Evolutionary conservation across 64 coral and sea anemone species (phyloP), one percentile per base, ranked within the genome.

Genomic region (Cladopsammia gracilis): DNA sequence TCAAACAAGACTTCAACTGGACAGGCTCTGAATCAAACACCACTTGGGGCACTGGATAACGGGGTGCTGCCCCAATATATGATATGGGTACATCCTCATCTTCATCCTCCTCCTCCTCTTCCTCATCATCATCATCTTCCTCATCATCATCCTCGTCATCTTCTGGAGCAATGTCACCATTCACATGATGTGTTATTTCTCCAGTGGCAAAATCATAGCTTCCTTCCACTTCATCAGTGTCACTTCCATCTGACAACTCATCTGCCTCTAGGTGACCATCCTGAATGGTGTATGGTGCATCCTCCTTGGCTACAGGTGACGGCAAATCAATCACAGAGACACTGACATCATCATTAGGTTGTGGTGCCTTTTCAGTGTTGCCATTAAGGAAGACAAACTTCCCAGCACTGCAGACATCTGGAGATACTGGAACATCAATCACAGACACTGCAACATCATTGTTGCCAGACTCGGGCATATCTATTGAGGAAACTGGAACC

Each of bases 151-250:
- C 86, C 54, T 75, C 67, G 56, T 72, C 83, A 48, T 49, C 54
- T 10, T 79, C 49, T 67, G 44, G 50, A 75, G 57, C 7, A 48
- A 54, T 73, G 58, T 58, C 10, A 59, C 72, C 68, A 59, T 58
- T 88, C 3, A 76, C 14, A 19, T 48, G 6, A 62, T 88, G 42
- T 10, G 77, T 70, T 8, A 78, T 11, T 50, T 71, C 75, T 61
- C 70, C 61, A 14, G 74, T 68, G 58, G 72, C 90, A 70, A 98
- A 57, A 26, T 98, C 88, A 94, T 98, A 98, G 78, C 96, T 98
- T 22, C 96, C 96, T 62, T 84, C 71, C 44, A 66, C 65, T 68
- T 94, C 87, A 84, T 89, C 87, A 20, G 44, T 56, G 48, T 89
- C 92, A 94, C 92, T 89, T 12, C 53, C 85, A 82, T 89, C 86